Percentiles rank a stretch among this genome's conserved stretches.
These are phyloP conservation scores for Mandrillus leucophaeus DNA, from an alignment of 2,113 vertebrate species.

Conservation along the genomic window DNA sequence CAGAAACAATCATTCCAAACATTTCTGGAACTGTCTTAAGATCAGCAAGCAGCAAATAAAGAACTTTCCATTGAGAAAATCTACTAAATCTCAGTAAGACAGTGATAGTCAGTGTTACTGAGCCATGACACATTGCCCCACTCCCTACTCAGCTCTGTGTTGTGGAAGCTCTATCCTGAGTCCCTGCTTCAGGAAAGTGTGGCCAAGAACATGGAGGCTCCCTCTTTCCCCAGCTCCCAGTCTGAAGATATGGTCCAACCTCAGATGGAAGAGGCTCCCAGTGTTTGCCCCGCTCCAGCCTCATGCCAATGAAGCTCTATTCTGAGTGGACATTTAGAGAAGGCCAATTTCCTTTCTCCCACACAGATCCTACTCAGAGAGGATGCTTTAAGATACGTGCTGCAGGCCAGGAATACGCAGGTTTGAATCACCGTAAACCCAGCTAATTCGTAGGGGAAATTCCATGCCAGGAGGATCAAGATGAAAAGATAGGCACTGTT, in stretches of 20 bases:
- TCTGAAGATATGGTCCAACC: background rate
- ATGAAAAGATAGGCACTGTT: background rate
- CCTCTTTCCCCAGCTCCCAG: background rate
- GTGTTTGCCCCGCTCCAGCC: background rate
- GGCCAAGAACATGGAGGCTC: background rate
- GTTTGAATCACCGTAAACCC: background rate
- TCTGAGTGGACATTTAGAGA: background rate
- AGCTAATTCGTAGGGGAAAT: background rate
- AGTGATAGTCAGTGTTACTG: background rate
- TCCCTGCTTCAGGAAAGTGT: background rate
- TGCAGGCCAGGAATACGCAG: background rate
- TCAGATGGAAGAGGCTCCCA: no score
- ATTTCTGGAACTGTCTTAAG: background rate
- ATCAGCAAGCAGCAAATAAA: background rate
- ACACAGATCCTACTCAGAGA: background rate
- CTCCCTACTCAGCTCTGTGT: background rate
- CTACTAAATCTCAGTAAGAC: background rate
- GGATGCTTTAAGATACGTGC: background rate
- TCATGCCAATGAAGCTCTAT: background rate
- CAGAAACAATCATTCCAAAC: background rate
- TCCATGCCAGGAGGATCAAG: background rate
- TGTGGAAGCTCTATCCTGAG: background rate
- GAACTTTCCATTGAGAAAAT: background rate
- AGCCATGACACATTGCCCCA: background rate
- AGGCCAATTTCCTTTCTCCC: background rate